These are phyloP conservation scores for Ctenoplectra terminalis DNA, from an alignment of 1,140 invertebrate genomes.

Conservation along the genomic window DNA sequence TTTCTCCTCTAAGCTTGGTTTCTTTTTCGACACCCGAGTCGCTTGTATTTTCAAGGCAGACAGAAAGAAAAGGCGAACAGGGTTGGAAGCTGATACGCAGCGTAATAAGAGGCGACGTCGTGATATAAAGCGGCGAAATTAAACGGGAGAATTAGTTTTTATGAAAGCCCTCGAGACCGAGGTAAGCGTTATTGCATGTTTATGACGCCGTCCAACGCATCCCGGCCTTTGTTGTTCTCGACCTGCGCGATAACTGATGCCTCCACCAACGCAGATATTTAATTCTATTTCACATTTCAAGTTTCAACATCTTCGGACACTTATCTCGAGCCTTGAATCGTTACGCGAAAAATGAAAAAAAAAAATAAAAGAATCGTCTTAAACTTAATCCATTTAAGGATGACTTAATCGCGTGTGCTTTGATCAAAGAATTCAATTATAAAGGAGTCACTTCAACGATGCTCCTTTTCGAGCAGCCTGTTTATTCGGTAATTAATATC, in stretches of 20 bases:
- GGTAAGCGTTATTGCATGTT: conserved; percentile 44
- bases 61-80: background rate
- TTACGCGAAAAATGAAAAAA: background rate
- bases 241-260: background rate
- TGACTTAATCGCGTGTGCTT: background rate
- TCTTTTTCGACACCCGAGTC: background rate
- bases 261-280: background rate
- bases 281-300: background rate
- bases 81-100: conserved; percentile 20
- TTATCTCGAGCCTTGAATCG: background rate
- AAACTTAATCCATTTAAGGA: background rate
- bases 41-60: background rate
- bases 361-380: background rate
- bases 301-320: background rate
- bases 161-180: conserved; percentile 14
- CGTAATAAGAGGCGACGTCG: conserved; percentile 38
- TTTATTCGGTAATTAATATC: background rate
- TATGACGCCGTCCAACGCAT: conserved; percentile 7
- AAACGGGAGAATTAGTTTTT: conserved; percentile 56
- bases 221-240: background rate
- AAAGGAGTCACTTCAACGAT: background rate
- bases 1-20: background rate
- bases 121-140: conserved; percentile 56
- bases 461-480: background rate
- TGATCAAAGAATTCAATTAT: background rate